Evolutionary conservation across 2,113 vertebrate species (phyloP), one percentile per base, ranked within the genome.

Genomic region (Nyctibius bracteatus): DNA sequence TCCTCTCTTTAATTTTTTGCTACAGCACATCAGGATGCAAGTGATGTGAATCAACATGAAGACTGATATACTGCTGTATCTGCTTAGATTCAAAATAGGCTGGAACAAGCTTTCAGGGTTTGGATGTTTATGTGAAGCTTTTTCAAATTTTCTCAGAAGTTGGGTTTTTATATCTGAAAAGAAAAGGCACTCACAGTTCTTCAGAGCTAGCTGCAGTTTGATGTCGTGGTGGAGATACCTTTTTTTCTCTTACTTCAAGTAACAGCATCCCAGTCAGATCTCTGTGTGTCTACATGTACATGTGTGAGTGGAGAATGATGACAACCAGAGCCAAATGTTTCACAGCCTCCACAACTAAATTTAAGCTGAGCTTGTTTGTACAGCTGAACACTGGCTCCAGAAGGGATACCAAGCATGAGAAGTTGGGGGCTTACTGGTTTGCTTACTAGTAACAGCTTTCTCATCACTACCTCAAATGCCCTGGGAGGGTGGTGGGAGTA

Each of bases 301-400:
- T 1, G 4, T 43, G 52, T 58, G 67, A 95, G 43, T 18, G 63
- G 62, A 41, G 87, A 86, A 89, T 15, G 63, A 62, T 87, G 61
- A 43, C 61, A 83, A 28, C 17, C 28, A 91, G 66, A 90, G 79
- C 74, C 74, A 93, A 90, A 73, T 15, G 20, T 70, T 92, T 92
- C 80, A 67, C 47, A 57, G 77, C 39, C 72, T 86, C 41, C 2
- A 35, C 55, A 84, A 87, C 57, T 92, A 95, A 86, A 94, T 89
- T 95, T 95, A 91, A 95, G 57, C 57, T 79, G 81, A 78, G 27
- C 37, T 92, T 96, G 94, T 96, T 97, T 96, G 68, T 73, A 62
- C 91, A 94, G 95, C 86, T 95, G 91, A 97, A 33, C 49, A 11
- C 28, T 81, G 82, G 59, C 72, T 95, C 54, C 66, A 66, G 80